phyloP scores from a whole-genome alignment of 2,113 vertebrate genomes.

The Callopanchax toddi region DNA sequence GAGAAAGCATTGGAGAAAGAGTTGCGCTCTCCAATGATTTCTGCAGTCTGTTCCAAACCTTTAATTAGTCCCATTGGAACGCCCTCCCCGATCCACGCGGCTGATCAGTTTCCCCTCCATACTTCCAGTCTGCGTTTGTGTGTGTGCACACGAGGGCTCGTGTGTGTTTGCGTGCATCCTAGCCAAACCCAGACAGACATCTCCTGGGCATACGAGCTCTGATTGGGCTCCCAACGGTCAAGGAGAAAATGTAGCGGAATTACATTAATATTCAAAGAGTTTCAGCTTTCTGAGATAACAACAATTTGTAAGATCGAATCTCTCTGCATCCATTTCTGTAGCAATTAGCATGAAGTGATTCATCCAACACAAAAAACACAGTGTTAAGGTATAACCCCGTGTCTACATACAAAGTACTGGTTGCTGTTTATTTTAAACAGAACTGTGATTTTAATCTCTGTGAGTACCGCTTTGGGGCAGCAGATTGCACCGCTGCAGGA shows the following conservation, averaged over 20 bases:
- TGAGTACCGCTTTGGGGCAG: conserved; percentile 3
- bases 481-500: not conserved
- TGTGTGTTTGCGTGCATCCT: conserved; percentile 46
- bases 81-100: conserved; percentile 48
- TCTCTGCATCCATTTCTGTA: conserved; percentile 10
- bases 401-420: not conserved
- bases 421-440: not conserved
- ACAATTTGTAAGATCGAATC: conserved; percentile 43
- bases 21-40: conserved; percentile 65
- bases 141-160: conserved; percentile 1
- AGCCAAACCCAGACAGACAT: conserved; percentile 59
- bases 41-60: conserved; percentile 76
- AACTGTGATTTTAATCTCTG: conserved; percentile 2
- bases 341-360: conserved; percentile 39
- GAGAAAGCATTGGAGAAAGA: conserved; percentile 52
- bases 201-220: conserved; percentile 58
- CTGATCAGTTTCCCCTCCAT: conserved; percentile 70
- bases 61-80: conserved; percentile 80
- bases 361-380: not conserved
- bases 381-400: not conserved
- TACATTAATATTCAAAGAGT: conserved; percentile 65
- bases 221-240: conserved; percentile 50
- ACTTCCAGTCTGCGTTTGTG: conserved; percentile 50
- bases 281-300: conserved; percentile 45
- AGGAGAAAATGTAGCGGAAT: conserved; percentile 59